These are phyloP conservation scores for Drosophila colorata DNA, from an alignment of 2,888 invertebrate genomes.

Conservation along the genomic window DNA sequence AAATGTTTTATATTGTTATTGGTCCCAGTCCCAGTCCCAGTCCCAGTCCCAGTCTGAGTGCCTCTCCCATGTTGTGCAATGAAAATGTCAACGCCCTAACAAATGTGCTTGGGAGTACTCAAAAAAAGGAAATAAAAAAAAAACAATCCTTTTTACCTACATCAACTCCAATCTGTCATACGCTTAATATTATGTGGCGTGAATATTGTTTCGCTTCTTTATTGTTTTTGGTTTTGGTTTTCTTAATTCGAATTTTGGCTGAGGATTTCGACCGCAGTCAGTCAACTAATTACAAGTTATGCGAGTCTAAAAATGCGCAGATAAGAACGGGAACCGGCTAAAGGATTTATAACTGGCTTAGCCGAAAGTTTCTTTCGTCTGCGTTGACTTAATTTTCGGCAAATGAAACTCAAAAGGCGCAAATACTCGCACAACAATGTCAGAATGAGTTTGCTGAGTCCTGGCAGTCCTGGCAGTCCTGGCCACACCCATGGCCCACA, in stretches of 20 bases:
- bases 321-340: slow-evolving; percentile 1
- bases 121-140: not conserved
- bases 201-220: not conserved
- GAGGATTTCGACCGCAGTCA: slow-evolving; percentile 35
- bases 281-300: slow-evolving; percentile 45
- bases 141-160: slow-evolving; percentile 28
- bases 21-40: slow-evolving; percentile 11
- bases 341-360: slow-evolving; percentile 30
- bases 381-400: slow-evolving; percentile 4
- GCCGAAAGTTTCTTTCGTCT: slow-evolving; percentile 7
- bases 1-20: slow-evolving; percentile 59
- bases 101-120: slow-evolving; percentile 23
- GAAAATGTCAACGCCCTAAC: slow-evolving; percentile 41
- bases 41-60: not conserved
- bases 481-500: slow-evolving; percentile 19
- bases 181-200: slow-evolving; percentile 13
- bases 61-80: slow-evolving; percentile 14
- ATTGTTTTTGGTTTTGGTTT: not conserved
- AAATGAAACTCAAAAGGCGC: slow-evolving; percentile 25
- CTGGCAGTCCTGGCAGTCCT: not conserved
- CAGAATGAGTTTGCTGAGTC: not conserved
- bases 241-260: not conserved
- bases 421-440: slow-evolving; percentile 8
- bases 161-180: slow-evolving; percentile 42
- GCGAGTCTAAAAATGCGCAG: slow-evolving; percentile 3